phyloP scores from a whole-genome alignment of 2,113 vertebrate genomes.

The Brachyhypopomus gauderio region DNA sequence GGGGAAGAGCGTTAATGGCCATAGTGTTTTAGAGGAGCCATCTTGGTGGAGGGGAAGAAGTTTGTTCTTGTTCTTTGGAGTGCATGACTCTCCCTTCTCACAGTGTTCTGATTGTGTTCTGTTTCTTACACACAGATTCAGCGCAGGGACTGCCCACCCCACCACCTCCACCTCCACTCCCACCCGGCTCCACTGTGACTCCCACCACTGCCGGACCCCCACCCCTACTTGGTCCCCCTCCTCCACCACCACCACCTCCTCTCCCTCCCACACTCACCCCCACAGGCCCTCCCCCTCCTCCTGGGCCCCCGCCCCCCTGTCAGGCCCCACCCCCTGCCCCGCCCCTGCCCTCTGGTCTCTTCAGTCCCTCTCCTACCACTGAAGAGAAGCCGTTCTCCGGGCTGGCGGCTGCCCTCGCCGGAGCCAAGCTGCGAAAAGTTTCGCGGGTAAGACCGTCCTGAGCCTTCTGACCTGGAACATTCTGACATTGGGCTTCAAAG shows the following conservation, averaged over 20 bases:
- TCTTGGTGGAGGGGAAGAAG: neutral
- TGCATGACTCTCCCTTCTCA: neutral
- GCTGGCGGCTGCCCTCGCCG: conserved; percentile 91
- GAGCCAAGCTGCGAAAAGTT: conserved; percentile 95
- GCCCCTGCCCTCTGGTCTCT: conserved; percentile 84
- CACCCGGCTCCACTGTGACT: conserved; percentile 80
- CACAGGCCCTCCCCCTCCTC: conserved; percentile 68
- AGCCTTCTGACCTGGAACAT: neutral
- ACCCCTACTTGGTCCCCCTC: conserved; percentile 69
- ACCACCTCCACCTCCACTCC: conserved; percentile 88
- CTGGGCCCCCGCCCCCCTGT: conserved; percentile 71
- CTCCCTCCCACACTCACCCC: conserved; percentile 71
- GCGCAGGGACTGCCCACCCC: conserved; percentile 80
- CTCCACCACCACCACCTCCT: conserved; percentile 82
- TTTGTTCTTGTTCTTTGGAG: neutral
- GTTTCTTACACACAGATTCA: conserved; percentile 71
- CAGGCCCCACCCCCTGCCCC: conserved; percentile 84
- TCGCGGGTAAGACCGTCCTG: conserved; percentile 79
- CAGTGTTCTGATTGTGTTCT: neutral
- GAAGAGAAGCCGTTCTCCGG: conserved; percentile 89
- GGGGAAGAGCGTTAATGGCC: neutral
- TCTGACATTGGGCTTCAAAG: too few species aligned
- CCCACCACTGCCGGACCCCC: conserved; percentile 70
- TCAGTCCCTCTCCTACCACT: conserved; percentile 74
- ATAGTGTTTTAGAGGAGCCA: neutral